Evolutionary conservation across 1,140 invertebrate genomes (phyloP), one percentile per base, ranked within the genome.

Genomic region (Bursaphelenchus mucronatus): DNA sequence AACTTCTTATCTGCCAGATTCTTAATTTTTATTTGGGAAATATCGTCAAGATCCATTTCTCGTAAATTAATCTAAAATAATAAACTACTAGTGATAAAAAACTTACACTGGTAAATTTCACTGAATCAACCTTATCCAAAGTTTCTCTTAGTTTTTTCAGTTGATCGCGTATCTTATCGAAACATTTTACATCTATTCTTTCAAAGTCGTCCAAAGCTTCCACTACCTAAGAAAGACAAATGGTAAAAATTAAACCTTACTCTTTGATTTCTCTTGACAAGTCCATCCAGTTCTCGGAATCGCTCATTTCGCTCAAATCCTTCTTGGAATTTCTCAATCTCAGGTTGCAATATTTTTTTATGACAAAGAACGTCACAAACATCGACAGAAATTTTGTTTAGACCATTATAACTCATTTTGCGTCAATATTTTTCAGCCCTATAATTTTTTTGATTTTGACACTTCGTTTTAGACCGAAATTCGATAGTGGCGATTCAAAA

Each of bases 271-370:
- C 46, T 11, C 10, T 40, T 17, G 15, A 66, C 67, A 6, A 66
- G 41, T 8, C 61, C 59, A 57, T 66, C 64, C 9, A 66, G 67
- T 40, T 66, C 64, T 19, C 43, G 47, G 15, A 67, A 51, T 13
- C 64, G 43, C 50, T 66, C 15, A 54, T 66, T 66, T 10, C 40
- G 9, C 21, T 17, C 64, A 54, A 66, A 66, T 44, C 67, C 67
- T 9, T 66, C 66, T 17, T 50, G 63, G 43, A 66, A 66, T 40
- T 41, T 30, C 40, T 66, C 61, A 41, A 66, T 67, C 55, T 66
- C 65, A 9, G 67, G 45, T 47, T 55, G 63, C 3, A 66, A 39
- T 13, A 66, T 44, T 13, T 17, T 15, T n/a, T 47, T 41, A 53
- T 66, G 64, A 39, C 30, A 17, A 43, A 66, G 67, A 41, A 66